Base-by-base conservation (phyloP, 2,888 invertebrate genomes). In the Nebria brevicollis region DNA sequence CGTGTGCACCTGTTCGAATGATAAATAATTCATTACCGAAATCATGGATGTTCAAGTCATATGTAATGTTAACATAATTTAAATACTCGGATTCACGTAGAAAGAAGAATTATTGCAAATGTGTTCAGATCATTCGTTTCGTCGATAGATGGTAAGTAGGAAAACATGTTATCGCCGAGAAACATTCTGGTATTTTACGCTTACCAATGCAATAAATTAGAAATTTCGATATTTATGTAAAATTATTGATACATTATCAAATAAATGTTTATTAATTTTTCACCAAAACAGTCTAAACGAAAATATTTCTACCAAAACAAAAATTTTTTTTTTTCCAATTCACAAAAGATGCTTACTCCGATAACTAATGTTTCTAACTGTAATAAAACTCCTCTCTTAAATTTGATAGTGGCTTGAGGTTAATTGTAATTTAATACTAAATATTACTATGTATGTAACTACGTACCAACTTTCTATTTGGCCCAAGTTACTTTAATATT, bases 401-500 rank as follows among this genome's bases (percentile, higher is more conserved):
- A 54, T 54, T 54, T 54, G 54, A 54, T 54, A 54, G 54, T 54
- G 8, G 54, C 54, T 54, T 54, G 11, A 54, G 54, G 54, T 54
- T 54, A 54, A 54, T 54, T 54, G 54, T 54, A 54, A 54, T 54
- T 54, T 54, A 54, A 54, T 54, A 54, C 54, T 11, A 54, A 54
- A 54, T 54, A 54, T 54, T 54, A 13, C 54, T 54, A 54, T 54
- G 34, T 34, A 54, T 54, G 54, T 54, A 54, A 11, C 11, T 54
- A 54, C 8, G 54, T 54, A 54, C 54, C 54, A 11, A 54, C 54
- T 54, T 54, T 54, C 54, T 54, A 54, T 54, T 54, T 54, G 13
- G 54, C 54, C 54, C 54, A 54, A 54, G 54, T 54, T 54, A 54
- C 54, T 54, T 54, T 54, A 54, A 54, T 54, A 54, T 54, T 54